Base-by-base conservation (phyloP, 2,888 invertebrate genomes). In the Hemistola chrysoprasaria region DNA sequence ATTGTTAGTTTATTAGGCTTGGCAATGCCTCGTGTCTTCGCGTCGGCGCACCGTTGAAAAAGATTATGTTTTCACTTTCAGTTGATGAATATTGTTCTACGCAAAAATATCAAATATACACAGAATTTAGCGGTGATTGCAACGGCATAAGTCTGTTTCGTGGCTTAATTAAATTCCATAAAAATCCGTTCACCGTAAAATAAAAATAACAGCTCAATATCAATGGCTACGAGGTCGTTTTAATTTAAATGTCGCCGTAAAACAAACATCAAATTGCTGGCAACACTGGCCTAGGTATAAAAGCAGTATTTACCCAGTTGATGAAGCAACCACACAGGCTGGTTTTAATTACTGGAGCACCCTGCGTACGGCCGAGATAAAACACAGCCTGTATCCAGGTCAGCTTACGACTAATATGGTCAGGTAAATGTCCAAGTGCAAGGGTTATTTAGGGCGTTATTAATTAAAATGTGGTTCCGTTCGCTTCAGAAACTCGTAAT, bases 261-360 rank as follows among this genome's bases (percentile, higher is more conserved):
- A 45, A 40, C 32, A 37, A 32, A 32, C 31, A 25, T 34, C 29
- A 42, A 33, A 35, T 37, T 22, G 35, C 34, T 41, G 42, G 31
- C 34, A 37, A 31, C 36, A 28, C 38, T 21, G 22, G 21, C 26
- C 22, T 27, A 29, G 38, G 38, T 38, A 38, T 34, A 35, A 20
- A 20, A 11, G 44, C 39, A 44, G 53, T 57, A 62, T 59, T 59
- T 62, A 56, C 54, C 37, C 54, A 43, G 53, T 53, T 53, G 59
- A 62, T 56, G 65, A 62, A 51, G 40, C 35, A 41, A 51, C 54
- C 62, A 46, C 57, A 53, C 53, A 47, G 60, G 47, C 53, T 56
- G 63, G 54, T 61, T 74, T 74, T 71, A 72, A 72, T 74, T 70
- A 68, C 66, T 45, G 50, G 36, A 46, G 61, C 56, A 51, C 53